phyloP scores from a whole-genome alignment of 2,888 invertebrate genomes.

The Tipula confusa region DNA sequence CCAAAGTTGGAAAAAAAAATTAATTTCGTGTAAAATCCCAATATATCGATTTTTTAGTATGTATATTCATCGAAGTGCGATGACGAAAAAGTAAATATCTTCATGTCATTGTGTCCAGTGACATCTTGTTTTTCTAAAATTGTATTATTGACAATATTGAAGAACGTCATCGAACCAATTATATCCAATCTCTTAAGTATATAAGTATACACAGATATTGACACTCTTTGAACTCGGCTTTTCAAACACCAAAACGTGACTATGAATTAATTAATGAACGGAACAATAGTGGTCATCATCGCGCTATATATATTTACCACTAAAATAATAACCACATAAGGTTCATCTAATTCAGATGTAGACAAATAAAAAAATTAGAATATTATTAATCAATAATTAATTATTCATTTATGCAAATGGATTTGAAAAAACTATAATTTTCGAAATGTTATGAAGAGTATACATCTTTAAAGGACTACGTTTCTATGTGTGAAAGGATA shows the following conservation, averaged over 20 bases:
- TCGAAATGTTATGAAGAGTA: background rate
- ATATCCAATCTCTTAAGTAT: background rate
- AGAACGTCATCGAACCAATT: background rate
- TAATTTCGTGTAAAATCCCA: too few species aligned
- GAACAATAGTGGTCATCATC: background rate
- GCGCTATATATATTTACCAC: background rate
- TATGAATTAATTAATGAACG: background rate
- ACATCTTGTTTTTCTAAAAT: background rate
- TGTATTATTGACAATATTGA: background rate
- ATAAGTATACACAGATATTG: background rate
- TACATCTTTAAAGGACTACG: background rate
- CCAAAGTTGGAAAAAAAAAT: too few species aligned
- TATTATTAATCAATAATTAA: background rate
- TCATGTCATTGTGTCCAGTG: too few species aligned
- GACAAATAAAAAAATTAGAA: background rate
- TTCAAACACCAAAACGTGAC: background rate
- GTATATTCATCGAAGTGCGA: too few species aligned
- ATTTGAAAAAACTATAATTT: background rate
- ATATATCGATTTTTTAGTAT: too few species aligned
- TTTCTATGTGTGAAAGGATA: background rate
- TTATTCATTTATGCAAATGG: constrained; percentile 4
- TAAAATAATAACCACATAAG: background rate
- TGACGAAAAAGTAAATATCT: too few species aligned
- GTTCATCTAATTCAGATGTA: background rate
- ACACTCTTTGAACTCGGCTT: background rate